A percentile compares a stretch with the other conserved stretches of the same genome.
Evolutionary conservation across 1,140 invertebrate genomes (phyloP).

Genomic region (Drosophila pachea): DNA sequence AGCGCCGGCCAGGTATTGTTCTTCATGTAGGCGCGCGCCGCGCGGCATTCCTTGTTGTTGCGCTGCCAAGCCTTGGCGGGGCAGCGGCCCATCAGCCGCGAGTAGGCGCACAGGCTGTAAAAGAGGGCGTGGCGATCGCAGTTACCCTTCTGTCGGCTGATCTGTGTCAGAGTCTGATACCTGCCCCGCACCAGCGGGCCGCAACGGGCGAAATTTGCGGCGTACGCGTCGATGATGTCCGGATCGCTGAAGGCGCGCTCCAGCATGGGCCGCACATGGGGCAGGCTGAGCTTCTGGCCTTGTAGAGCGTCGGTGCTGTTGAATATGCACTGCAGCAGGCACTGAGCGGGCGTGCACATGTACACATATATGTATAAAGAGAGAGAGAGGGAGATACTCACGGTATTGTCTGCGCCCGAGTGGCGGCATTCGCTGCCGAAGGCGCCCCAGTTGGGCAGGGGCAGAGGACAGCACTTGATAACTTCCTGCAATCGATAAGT

Average conservation of each 20-base stretch:
- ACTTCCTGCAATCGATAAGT: slow-evolving; percentile 42
- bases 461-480: slow-evolving; percentile 51
- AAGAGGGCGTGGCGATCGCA: slow-evolving; percentile 63
- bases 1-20: slow-evolving; percentile 57
- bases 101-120: slow-evolving; percentile 62
- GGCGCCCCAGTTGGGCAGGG: slow-evolving; percentile 62
- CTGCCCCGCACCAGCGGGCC: slow-evolving; percentile 37
- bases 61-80: slow-evolving; percentile 48
- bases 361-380: neutral
- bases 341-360: slow-evolving; percentile 12
- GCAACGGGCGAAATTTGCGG: slow-evolving; percentile 49
- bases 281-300: slow-evolving; percentile 29
- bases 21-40: slow-evolving; percentile 42
- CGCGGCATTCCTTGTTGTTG: slow-evolving; percentile 51
- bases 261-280: slow-evolving; percentile 50
- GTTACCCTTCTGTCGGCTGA: slow-evolving; percentile 55
- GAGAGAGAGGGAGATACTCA: slow-evolving; percentile 24
- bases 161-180: slow-evolving; percentile 35
- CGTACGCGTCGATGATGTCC: slow-evolving; percentile 48
- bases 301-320: slow-evolving; percentile 47
- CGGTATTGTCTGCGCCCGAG: slow-evolving; percentile 51
- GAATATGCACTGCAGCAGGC: slow-evolving; percentile 61
- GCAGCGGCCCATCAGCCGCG: slow-evolving; percentile 47
- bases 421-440: slow-evolving; percentile 51
- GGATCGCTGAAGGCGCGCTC: slow-evolving; percentile 46